Conservation (phyloP, 2,888 invertebrate species). For the Chymomyza amoena region DNA sequence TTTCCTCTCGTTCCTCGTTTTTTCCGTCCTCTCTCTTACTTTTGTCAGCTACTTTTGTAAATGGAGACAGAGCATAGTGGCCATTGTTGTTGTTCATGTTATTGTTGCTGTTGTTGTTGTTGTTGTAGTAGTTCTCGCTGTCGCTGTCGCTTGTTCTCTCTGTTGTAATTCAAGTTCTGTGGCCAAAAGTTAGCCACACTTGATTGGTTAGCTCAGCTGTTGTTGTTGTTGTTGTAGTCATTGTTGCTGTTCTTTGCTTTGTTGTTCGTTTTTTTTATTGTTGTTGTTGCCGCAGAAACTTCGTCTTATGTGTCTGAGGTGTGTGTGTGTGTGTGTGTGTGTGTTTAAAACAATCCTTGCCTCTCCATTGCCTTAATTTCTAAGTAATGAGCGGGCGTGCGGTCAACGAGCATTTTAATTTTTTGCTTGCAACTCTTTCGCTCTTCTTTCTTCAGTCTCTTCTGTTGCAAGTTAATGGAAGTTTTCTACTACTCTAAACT, state of each 20-base stretch:
- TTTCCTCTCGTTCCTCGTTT: constrained; percentile 12
- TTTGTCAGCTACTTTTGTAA: constrained; percentile 50
- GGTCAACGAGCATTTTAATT: constrained; percentile 9
- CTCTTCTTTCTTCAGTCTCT: no score
- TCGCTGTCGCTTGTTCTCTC: constrained; percentile 13
- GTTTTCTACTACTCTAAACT: constrained; percentile 35
- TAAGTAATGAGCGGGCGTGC: constrained; percentile 46
- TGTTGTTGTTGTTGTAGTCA: constrained; percentile 26
- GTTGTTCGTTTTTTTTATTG: constrained; percentile 8
- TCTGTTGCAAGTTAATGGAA: constrained; percentile 64
- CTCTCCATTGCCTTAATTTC: constrained; percentile 44
- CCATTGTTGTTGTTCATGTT: neutral
- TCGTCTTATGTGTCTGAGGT: constrained; percentile 5
- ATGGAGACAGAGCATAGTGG: constrained; percentile 17
- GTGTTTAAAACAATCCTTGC: constrained; percentile 3
- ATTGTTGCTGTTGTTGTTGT: neutral
- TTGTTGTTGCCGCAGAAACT: constrained; percentile 14
- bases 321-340: neutral
- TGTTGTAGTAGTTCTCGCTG: neutral
- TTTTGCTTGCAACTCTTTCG: neutral
- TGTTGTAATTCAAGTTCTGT: constrained; percentile 70
- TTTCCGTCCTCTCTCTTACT: constrained; percentile 14
- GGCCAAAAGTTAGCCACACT: constrained; percentile 71
- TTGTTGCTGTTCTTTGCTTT: constrained; percentile 2
- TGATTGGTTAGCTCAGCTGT: constrained; percentile 61